Conservation (phyloP, 2,888 invertebrate species). For the Rutpela maculata region DNA sequence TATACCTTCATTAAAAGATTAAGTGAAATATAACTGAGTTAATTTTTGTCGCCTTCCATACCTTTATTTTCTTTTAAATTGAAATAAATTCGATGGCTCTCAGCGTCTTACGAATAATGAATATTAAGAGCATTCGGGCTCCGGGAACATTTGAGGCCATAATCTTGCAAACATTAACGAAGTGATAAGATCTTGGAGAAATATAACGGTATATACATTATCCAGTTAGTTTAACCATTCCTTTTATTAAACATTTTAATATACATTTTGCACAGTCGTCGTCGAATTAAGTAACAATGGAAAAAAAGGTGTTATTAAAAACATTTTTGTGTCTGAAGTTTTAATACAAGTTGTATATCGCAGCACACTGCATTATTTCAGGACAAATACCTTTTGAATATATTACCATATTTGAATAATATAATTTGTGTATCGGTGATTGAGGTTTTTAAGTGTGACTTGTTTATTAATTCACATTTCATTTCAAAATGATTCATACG, state of each 20-base stretch:
- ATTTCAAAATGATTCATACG: no score
- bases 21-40: constrained; percentile 3
- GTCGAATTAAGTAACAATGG: not conserved
- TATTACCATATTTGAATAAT: not conserved
- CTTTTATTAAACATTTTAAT: constrained; percentile 19
- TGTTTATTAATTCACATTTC: not conserved
- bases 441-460: not conserved
- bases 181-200: constrained; percentile 28
- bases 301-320: not conserved
- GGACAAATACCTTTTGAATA: not conserved
- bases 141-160: constrained; percentile 10
- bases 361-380: not conserved
- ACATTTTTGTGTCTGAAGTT: not conserved
- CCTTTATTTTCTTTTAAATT: constrained; percentile 20
- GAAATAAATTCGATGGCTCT: constrained; percentile 22
- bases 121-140: constrained; percentile 23
- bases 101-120: constrained; percentile 24
- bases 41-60: constrained; percentile 10
- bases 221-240: constrained; percentile 15
- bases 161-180: constrained; percentile 24
- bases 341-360: not conserved
- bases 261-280: not conserved
- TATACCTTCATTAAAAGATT: not conserved
- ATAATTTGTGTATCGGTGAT: not conserved
- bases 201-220: constrained; percentile 14